A percentile compares a stretch with the other conserved stretches of the same genome.
These are phyloP conservation scores for Sebastes fasciatus DNA, from an alignment of 2,113 vertebrate genomes.

Conservation along the genomic window DNA sequence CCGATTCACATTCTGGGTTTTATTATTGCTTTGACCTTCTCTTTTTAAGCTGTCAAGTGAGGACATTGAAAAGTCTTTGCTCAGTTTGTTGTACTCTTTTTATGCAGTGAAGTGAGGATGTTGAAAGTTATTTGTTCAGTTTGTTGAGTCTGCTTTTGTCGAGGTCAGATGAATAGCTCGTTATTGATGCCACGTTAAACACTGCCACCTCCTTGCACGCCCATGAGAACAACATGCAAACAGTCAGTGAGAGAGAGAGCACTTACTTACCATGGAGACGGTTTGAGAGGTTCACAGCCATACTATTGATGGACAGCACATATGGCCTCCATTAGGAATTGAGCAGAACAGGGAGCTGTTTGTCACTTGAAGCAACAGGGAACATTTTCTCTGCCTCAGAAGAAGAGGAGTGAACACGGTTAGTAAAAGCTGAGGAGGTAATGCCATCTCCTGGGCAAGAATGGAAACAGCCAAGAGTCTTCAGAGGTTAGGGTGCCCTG, in stretches of 20 bases:
- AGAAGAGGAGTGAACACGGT: background rate
- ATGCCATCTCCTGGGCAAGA: conserved; percentile 67
- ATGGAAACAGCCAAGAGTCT: background rate
- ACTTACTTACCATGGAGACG: conserved; percentile 62
- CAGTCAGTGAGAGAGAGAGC: conserved; percentile 6
- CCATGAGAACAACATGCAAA: conserved; percentile 24
- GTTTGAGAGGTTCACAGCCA: conserved; percentile 45
- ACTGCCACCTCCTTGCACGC: background rate
- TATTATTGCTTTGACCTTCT: conserved; percentile 4
- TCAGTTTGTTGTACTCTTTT: background rate
- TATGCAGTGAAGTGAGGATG: background rate
- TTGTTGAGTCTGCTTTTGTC: background rate
- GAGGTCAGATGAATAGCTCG: conserved; percentile 6
- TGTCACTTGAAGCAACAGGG: background rate
- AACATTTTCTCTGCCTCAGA: conserved; percentile 13
- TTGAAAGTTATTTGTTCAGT: conserved; percentile 2
- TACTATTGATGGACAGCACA: conserved; percentile 21
- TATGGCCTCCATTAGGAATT: background rate
- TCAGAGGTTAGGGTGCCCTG: too few relatives aligned
- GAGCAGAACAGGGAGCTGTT: conserved; percentile 11
- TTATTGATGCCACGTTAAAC: conserved; percentile 2
- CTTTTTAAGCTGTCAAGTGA: conserved; percentile 2
- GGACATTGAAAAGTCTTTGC: background rate
- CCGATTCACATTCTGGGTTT: background rate
- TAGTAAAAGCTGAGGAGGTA: background rate